These are phyloP conservation scores for Montipora sp. DNA, from an alignment of 64 coral and sea anemone genomes.

Conservation along the genomic window DNA sequence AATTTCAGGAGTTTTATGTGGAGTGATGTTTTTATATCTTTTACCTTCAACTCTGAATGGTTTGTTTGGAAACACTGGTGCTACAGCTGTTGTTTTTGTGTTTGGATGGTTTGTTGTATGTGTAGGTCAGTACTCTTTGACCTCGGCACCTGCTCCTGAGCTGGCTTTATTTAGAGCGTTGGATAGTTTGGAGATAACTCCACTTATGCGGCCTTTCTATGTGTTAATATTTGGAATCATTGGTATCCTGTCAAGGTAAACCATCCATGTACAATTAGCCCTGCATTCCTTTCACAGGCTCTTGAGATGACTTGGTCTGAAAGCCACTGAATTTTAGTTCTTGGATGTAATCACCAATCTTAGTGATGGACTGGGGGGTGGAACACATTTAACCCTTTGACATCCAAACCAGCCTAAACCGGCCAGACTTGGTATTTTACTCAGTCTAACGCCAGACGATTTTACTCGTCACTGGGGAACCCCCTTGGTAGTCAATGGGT, in stretches of 20 bases:
- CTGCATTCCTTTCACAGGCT: no score
- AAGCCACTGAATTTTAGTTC: no score
- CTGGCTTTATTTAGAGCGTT: constrained; percentile 80
- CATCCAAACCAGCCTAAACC: no score
- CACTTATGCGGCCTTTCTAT: constrained; percentile 96
- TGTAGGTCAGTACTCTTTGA: constrained; percentile 85
- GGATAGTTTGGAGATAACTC: constrained; percentile 58
- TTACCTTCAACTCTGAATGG: constrained; percentile 73
- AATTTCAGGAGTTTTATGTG: constrained; percentile 64
- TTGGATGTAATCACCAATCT: no score
- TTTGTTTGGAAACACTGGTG: constrained; percentile 49
- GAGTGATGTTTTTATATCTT: constrained; percentile 84
- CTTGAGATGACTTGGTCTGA: no score
- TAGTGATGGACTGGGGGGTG: no score
- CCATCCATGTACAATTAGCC: no score
- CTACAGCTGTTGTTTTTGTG: constrained; percentile 63
- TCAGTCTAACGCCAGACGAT: no score
- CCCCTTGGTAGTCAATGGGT: no score
- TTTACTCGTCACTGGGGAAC: no score
- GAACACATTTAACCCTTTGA: no score
- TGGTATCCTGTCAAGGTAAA: constrained; percentile 77
- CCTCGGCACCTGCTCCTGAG: constrained; percentile 70
- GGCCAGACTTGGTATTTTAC: no score
- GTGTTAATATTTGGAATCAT: constrained; percentile 74
- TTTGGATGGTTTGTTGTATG: constrained; percentile 89